A percentile compares a stretch with the other conserved stretches of the same genome.
phyloP scores from a whole-genome alignment of 1,140 invertebrate genomes.

The Sesamia nonagrioides region DNA sequence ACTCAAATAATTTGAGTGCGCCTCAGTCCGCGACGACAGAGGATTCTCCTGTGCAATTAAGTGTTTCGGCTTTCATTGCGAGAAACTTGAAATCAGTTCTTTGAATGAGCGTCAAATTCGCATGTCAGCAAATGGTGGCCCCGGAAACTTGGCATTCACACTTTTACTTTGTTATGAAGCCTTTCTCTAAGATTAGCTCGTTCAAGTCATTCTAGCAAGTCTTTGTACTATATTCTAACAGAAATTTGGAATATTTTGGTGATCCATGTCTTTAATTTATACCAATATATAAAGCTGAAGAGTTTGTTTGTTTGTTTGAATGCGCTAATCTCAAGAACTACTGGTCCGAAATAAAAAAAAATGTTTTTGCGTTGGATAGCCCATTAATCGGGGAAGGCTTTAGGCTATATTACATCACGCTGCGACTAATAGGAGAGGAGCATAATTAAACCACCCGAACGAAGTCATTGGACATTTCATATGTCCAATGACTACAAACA shows the following conservation, averaged over 20 bases:
- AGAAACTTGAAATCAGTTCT: slow-evolving; percentile 73
- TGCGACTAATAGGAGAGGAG: too few species aligned
- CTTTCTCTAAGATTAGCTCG: slow-evolving; percentile 12
- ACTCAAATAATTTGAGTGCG: slow-evolving; percentile 68
- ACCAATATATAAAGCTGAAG: too few species aligned
- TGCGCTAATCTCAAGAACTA: too few species aligned
- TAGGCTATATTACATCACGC: too few species aligned
- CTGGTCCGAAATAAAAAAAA: too few species aligned
- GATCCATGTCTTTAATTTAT: background rate
- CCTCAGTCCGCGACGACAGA: slow-evolving; percentile 54
- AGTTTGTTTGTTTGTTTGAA: too few species aligned
- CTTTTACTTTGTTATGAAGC: slow-evolving; percentile 30
- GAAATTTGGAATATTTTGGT: background rate
- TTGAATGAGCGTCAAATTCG: slow-evolving; percentile 69
- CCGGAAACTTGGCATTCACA: slow-evolving; percentile 13
- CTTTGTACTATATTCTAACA: background rate
- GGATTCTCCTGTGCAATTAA: slow-evolving; percentile 75
- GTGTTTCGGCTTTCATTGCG: slow-evolving; percentile 78
- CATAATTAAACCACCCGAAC: too few species aligned
- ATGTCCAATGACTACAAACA: too few species aligned
- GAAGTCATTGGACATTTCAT: too few species aligned
- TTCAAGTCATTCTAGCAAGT: background rate
- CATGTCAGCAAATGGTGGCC: slow-evolving; percentile 46
- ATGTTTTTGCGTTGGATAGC: too few species aligned
- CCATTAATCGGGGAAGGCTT: too few species aligned